phyloP scores from a whole-genome alignment of 2,113 vertebrate species.

The Aphyosemion australe region DNA sequence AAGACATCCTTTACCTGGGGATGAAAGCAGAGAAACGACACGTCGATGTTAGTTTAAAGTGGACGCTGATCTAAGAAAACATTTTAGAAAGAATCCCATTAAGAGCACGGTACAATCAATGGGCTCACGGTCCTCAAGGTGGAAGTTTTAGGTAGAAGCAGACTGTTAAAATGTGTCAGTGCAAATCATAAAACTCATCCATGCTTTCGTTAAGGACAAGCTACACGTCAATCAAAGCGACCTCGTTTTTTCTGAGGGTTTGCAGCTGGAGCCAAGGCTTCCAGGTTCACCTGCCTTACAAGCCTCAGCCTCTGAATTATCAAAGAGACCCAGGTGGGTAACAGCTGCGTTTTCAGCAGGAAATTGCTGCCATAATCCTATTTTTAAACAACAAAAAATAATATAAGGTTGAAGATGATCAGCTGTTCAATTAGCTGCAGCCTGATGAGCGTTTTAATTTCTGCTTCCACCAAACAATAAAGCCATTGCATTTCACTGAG shows the following conservation, averaged over 20 bases:
- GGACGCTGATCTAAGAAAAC: constrained; percentile 1
- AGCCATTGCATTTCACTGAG: not conserved
- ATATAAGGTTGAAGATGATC: not conserved
- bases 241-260: constrained; percentile 30
- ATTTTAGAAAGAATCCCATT: not conserved
- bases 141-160: not conserved
- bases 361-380: constrained; percentile 28
- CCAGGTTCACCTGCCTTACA: constrained; percentile 36
- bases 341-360: constrained; percentile 45
- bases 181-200: constrained; percentile 32
- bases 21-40: constrained; percentile 15
- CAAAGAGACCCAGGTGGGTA: constrained; percentile 32
- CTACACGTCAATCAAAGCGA: constrained; percentile 40
- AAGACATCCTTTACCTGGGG: constrained; percentile 88
- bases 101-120: constrained; percentile 8
- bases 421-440: constrained; percentile 13
- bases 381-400: constrained; percentile 20
- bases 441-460: not conserved
- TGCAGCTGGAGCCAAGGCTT: constrained; percentile 42
- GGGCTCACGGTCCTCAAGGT: not conserved
- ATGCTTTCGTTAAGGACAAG: constrained; percentile 32
- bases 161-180: constrained; percentile 6
- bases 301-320: constrained; percentile 27
- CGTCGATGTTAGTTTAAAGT: constrained; percentile 14
- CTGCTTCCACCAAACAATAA: not conserved